A percentile compares a stretch with the other conserved stretches of the same genome.
Evolutionary conservation across 37 sponge, comb jelly and placozoan genomes (phyloP).

Genomic region (Lycopodina hypogea): DNA sequence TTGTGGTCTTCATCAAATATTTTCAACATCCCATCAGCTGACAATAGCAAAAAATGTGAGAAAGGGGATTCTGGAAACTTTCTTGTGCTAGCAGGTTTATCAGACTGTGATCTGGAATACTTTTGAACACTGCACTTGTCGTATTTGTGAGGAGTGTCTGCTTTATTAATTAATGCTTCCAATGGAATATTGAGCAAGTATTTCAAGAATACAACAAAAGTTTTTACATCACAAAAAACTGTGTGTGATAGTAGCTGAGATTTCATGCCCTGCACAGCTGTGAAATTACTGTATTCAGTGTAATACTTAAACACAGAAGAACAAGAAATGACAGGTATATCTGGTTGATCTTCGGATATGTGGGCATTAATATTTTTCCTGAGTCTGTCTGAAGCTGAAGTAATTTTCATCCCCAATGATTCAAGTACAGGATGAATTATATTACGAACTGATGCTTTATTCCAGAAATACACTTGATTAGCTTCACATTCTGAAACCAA

Average conservation of each 20-base stretch:
- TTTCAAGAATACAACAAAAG: neutral
- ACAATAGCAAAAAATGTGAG: slow-evolving; percentile 40
- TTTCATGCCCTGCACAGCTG: too few relatives aligned
- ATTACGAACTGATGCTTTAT: neutral
- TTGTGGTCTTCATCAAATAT: slow-evolving; percentile 29
- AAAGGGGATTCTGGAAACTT: slow-evolving; percentile 37
- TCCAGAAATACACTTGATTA: slow-evolving; percentile 25
- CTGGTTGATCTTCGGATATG: neutral
- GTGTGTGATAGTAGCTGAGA: slow-evolving; percentile 9
- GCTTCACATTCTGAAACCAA: neutral
- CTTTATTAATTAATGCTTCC: neutral
- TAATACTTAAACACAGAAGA: slow-evolving; percentile 34
- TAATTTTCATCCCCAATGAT: slow-evolving; percentile 46
- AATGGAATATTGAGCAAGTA: neutral
- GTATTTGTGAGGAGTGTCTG: neutral
- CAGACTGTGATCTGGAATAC: neutral
- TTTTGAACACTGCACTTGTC: too few relatives aligned
- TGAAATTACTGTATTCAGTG: neutral
- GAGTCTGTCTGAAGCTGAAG: slow-evolving; percentile 24
- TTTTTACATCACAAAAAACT: slow-evolving; percentile 1
- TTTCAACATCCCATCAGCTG: slow-evolving; percentile 33
- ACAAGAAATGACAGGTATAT: slow-evolving; percentile 11
- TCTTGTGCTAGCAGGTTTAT: too few relatives aligned
- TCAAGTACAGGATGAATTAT: slow-evolving; percentile 22
- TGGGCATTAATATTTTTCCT: slow-evolving; percentile 19